phyloP scores from a whole-genome alignment of 2,113 vertebrate species.

The Eretmochelys imbricata region DNA sequence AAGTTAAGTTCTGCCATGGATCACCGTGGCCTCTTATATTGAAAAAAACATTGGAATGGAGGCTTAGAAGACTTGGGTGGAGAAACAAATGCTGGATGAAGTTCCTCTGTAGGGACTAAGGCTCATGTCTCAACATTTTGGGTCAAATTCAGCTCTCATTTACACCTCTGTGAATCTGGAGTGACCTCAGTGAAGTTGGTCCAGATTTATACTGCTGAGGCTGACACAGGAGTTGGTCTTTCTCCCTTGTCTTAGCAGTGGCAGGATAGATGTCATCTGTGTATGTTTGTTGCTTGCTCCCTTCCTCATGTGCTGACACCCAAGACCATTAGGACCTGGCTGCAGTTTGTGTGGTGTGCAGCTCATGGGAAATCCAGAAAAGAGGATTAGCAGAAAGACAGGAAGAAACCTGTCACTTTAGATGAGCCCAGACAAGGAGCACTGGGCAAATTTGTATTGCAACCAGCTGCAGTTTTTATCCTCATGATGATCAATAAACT shows the following conservation, averaged over 20 bases:
- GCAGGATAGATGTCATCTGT: neutral
- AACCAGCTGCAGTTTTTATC: neutral
- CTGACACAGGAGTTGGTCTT: neutral
- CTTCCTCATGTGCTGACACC: neutral
- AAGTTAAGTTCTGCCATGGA: fast-evolving
- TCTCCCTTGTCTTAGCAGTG: neutral
- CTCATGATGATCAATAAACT: neutral
- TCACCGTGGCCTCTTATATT: fast-evolving
- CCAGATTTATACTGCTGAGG: fast-evolving
- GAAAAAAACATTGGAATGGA: neutral
- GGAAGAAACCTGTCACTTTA: fast-evolving
- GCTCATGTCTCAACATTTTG: neutral
- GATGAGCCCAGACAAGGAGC: neutral
- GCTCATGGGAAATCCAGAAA: fast-evolving
- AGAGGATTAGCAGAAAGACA: fast-evolving
- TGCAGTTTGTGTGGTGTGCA: fast-evolving
- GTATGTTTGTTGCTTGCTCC: neutral
- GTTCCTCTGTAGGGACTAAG: neutral
- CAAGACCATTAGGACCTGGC: neutral
- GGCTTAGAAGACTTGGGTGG: fast-evolving
- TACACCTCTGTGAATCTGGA: neutral
- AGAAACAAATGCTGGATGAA: neutral
- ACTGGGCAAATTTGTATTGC: neutral
- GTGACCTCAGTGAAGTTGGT: fast-evolving
- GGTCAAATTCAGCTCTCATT: neutral